Percentiles rank a stretch among this genome's conserved stretches.
Conservation (phyloP, 64 coral and sea anemone species). For the Actinia tenebrosa region DNA sequence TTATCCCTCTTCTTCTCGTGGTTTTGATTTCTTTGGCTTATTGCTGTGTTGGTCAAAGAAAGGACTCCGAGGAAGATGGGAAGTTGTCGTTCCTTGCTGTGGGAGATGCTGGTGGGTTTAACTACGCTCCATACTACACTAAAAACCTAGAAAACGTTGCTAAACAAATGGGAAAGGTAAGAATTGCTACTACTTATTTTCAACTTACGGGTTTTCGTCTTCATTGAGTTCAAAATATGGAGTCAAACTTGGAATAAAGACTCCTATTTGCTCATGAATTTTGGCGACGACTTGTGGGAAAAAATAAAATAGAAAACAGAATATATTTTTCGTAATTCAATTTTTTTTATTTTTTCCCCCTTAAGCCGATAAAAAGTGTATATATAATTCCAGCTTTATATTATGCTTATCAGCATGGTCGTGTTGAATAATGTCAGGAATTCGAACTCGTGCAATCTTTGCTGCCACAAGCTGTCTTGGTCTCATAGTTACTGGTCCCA, state of each 20-base stretch:
- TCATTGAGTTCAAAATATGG: not conserved
- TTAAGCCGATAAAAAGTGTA: no score
- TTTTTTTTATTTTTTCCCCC: no score
- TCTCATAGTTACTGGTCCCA: not conserved
- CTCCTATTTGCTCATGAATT: not conserved
- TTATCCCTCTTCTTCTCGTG: slow-evolving; percentile 13
- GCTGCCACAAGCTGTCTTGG: not conserved
- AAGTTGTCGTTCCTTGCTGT: slow-evolving; percentile 67
- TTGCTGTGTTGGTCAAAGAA: slow-evolving; percentile 3
- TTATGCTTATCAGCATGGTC: not conserved
- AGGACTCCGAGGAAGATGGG: not conserved
- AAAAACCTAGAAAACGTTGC: slow-evolving; percentile 62
- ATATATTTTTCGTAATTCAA: no score
- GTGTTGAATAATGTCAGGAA: not conserved
- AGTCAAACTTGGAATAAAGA: not conserved
- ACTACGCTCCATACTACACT: slow-evolving; percentile 48
- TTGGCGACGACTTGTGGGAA: no score
- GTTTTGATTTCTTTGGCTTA: not conserved
- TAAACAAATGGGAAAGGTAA: slow-evolving; percentile 67
- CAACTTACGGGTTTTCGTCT: not conserved
- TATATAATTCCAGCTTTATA: not conserved
- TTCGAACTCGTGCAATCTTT: not conserved
- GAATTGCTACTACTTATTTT: not conserved
- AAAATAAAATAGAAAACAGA: no score
- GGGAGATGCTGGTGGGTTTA: slow-evolving; percentile 68